These are phyloP conservation scores for Parapristionchus giblindavisi DNA, from an alignment of 2,888 invertebrate genomes.

Conservation along the genomic window DNA sequence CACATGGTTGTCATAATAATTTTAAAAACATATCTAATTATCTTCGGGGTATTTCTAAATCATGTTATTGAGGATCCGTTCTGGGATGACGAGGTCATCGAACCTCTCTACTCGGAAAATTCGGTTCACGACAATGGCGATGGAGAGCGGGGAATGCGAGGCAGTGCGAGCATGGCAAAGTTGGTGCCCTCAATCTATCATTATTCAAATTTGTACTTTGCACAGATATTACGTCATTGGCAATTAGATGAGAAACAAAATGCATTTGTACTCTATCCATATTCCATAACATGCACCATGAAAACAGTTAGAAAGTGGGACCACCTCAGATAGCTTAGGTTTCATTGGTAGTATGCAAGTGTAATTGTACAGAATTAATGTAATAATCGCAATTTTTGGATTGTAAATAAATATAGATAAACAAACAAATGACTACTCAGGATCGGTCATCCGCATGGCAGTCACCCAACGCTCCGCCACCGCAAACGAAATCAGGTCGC, in stretches of 20 bases:
- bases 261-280: no score
- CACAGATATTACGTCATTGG: background rate
- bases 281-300: no score
- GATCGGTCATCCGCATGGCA: no score
- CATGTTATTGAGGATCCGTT: conserved; percentile 11
- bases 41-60: background rate
- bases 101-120: conserved; percentile 29
- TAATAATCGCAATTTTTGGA: background rate
- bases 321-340: no score
- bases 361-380: background rate
- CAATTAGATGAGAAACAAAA: background rate
- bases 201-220: background rate
- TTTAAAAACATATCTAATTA: background rate
- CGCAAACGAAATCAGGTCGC: background rate
- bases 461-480: background rate
- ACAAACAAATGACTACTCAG: no score
- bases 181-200: background rate
- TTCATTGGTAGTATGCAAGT: no score
- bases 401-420: no score
- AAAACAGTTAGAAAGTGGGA: no score
- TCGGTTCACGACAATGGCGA: conserved; percentile 24
- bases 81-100: conserved; percentile 9
- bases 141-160: conserved; percentile 31
- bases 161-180: conserved; percentile 19
- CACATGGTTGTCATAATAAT: no score